These are phyloP conservation scores for Steatocranus sp. DNA, from an alignment of 2,797 vertebrate species.

Conservation along the genomic window DNA sequence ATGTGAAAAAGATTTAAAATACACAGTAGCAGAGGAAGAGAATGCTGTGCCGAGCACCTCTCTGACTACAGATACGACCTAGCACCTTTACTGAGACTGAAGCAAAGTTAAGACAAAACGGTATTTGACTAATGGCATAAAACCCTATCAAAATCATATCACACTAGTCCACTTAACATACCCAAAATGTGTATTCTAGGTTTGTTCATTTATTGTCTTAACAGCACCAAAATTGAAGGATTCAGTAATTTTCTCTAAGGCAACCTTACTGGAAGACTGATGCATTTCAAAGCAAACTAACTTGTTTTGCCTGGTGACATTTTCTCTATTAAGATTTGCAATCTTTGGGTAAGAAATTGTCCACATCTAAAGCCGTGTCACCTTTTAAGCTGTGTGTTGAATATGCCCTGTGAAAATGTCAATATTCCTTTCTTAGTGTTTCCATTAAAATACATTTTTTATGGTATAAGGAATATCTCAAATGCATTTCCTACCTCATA, in stretches of 20 bases:
- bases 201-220: neutral
- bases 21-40: neutral
- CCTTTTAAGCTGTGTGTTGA: neutral
- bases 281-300: neutral
- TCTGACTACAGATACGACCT: neutral
- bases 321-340: neutral
- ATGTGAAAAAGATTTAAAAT: neutral
- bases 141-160: neutral
- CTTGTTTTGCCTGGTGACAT: neutral
- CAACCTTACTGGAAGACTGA: neutral
- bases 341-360: neutral
- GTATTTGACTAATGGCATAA: neutral
- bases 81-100: neutral
- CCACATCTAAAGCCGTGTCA: neutral
- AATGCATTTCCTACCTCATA: slow-evolving; percentile 23
- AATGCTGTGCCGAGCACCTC: neutral
- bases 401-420: neutral
- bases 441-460: neutral
- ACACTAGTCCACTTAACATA: neutral
- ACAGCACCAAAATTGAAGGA: neutral
- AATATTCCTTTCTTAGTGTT: neutral
- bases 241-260: neutral
- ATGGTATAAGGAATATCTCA: neutral
- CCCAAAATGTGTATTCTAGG: neutral
- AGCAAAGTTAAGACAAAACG: neutral